Percentiles rank a stretch among this genome's conserved stretches.
Evolutionary conservation across 1,140 invertebrate species (phyloP).

Genomic region (Drosophila parvula): DNA sequence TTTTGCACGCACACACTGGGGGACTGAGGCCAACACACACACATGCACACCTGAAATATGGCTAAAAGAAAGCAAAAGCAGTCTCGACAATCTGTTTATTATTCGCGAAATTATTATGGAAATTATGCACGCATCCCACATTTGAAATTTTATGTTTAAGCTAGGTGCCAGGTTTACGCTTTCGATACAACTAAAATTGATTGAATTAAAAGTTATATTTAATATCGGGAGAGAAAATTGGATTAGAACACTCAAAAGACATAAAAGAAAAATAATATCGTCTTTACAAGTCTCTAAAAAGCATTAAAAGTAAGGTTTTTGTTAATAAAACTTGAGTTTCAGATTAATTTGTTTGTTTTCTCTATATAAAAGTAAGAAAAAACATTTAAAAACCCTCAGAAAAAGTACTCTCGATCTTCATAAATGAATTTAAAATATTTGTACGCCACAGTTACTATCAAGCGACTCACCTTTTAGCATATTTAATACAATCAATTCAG

Average conservation of each 20-base stretch:
- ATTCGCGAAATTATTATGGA: constrained; percentile 22
- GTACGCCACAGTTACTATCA: not conserved
- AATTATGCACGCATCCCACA: constrained; percentile 7
- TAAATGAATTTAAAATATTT: not conserved
- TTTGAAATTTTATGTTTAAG: constrained; percentile 16
- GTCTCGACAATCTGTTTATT: constrained; percentile 13
- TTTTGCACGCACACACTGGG: constrained; percentile 19
- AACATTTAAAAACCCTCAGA: too few relatives aligned
- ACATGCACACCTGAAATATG: constrained; percentile 22
- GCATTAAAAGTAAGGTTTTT: not conserved
- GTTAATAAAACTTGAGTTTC: too few relatives aligned
- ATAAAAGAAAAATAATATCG: not conserved
- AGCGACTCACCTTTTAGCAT: not conserved
- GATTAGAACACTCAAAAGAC: not conserved
- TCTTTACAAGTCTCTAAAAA: too few relatives aligned
- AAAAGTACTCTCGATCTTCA: not conserved
- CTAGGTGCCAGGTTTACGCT: not conserved
- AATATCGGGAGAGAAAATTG: not conserved
- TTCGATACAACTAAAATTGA: not conserved
- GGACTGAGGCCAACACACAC: constrained; percentile 13
- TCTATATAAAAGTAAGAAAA: not conserved
- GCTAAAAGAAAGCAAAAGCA: constrained; percentile 8
- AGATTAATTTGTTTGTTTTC: too few relatives aligned
- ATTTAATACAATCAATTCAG: not conserved
- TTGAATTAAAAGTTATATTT: constrained; percentile 11